Evolutionary conservation across 1,140 invertebrate species (phyloP).

Genomic region (Cyclina sinensis): DNA sequence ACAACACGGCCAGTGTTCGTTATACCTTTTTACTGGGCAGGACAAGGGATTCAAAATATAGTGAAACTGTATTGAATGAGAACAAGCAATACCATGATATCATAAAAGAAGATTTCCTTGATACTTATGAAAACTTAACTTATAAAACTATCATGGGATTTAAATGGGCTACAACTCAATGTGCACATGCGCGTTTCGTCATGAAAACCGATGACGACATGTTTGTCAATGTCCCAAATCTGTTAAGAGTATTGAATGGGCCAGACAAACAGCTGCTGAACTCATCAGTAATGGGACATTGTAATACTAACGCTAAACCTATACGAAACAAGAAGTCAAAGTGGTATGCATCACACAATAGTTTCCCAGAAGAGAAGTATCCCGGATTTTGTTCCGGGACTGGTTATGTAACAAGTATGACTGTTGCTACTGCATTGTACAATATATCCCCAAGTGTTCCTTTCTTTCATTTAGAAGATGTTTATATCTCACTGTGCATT

Average conservation of each 20-base stretch:
- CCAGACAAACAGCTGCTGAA: not conserved
- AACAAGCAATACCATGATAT: conserved; percentile 90
- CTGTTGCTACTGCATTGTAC: conserved; percentile 82
- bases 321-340: conserved; percentile 49
- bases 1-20: conserved; percentile 71
- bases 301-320: not conserved
- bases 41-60: not conserved
- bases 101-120: conserved; percentile 93
- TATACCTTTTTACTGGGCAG: conserved; percentile 69
- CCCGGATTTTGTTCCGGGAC: conserved; percentile 84
- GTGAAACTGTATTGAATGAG: conserved; percentile 86
- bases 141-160: conserved; percentile 95
- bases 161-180: conserved; percentile 92
- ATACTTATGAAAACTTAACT: conserved; percentile 94
- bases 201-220: conserved; percentile 88
- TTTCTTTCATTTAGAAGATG: conserved; percentile 86
- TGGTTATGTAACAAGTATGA: conserved; percentile 84
- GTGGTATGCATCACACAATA: conserved; percentile 70
- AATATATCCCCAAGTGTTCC: conserved; percentile 78
- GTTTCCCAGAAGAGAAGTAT: conserved; percentile 82
- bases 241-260: conserved; percentile 59
- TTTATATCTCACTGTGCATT: conserved; percentile 84
- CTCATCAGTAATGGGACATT: conserved; percentile 22
- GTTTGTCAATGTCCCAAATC: conserved; percentile 84
- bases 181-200: conserved; percentile 87